These are phyloP conservation scores for Trichacis sp. DNA, from an alignment of 2,888 invertebrate genomes.

Conservation along the genomic window DNA sequence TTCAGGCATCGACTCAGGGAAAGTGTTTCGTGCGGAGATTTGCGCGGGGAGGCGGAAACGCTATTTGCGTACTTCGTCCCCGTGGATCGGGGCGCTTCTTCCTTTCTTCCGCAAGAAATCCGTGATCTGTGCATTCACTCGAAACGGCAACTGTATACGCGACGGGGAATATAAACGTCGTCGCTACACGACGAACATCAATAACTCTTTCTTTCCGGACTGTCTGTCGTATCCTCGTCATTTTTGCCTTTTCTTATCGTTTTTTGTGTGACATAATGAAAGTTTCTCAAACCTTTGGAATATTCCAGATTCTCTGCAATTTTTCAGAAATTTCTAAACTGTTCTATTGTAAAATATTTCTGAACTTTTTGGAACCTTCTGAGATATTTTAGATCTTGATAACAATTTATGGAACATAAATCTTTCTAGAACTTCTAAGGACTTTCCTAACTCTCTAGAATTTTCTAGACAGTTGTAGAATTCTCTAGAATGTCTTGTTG, in stretches of 20 bases:
- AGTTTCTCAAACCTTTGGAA: too few relatives aligned
- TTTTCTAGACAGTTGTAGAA: too few relatives aligned
- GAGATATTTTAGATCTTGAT: too few relatives aligned
- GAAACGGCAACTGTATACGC: conserved; percentile 51
- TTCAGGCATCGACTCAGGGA: conserved; percentile 24
- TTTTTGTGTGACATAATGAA: conserved; percentile 29
- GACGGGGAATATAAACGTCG: conserved; percentile 62
- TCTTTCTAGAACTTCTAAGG: too few relatives aligned
- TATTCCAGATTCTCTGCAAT: too few relatives aligned
- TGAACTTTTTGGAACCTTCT: too few relatives aligned
- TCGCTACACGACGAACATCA: conserved; percentile 56
- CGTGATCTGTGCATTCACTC: conserved; percentile 53
- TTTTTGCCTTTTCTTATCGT: conserved; percentile 31
- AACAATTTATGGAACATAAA: too few relatives aligned
- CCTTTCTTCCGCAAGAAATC: conserved; percentile 32
- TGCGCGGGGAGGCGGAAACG: conserved; percentile 15
- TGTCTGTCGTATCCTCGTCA: conserved; percentile 30
- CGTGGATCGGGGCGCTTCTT: conserved; percentile 4
- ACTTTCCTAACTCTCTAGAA: too few relatives aligned
- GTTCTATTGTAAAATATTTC: too few relatives aligned
- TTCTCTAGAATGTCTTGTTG: too few relatives aligned
- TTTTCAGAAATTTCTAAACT: too few relatives aligned
- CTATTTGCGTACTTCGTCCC: conserved; percentile 26
- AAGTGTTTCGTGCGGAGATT: conserved; percentile 22
- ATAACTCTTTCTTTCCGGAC: conserved; percentile 52